Conservation (phyloP, 2,888 invertebrate species). For the Tiliacea aurago region DNA sequence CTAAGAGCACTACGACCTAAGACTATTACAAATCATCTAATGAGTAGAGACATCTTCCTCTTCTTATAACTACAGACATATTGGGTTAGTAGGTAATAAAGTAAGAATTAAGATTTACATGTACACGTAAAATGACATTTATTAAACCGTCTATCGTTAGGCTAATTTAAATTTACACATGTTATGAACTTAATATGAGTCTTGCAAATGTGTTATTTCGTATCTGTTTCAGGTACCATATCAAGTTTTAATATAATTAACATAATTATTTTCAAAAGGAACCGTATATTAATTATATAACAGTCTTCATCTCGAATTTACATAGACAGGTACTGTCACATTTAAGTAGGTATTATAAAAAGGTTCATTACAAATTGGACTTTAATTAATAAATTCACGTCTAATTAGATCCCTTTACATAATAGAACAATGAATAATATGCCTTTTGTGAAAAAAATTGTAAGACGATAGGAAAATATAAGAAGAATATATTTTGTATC, state of each 20-base stretch:
- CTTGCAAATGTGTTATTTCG: background rate
- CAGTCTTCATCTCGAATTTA: background rate
- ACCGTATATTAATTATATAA: background rate
- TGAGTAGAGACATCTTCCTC: background rate
- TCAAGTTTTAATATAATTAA: background rate
- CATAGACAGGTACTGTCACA: background rate
- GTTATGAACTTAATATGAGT: background rate
- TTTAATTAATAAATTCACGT: conserved; percentile 15
- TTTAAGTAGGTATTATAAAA: background rate
- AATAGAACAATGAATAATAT: conserved; percentile 10
- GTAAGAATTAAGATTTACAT: background rate
- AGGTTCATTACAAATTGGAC: conserved; percentile 8
- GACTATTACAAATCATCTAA: no score
- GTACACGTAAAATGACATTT: background rate
- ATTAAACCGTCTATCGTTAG: background rate
- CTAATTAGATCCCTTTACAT: conserved; percentile 29
- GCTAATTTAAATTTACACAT: background rate
- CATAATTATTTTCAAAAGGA: background rate
- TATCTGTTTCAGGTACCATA: background rate
- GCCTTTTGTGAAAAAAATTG: conserved; percentile 9
- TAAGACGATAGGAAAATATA: background rate
- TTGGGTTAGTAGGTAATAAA: conserved; percentile 3
- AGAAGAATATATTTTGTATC: background rate
- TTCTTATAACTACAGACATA: background rate
- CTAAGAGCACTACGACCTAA: no score